Evolutionary conservation across 1,140 invertebrate genomes (phyloP).

Genomic region (Caenorhabditis remanei): DNA sequence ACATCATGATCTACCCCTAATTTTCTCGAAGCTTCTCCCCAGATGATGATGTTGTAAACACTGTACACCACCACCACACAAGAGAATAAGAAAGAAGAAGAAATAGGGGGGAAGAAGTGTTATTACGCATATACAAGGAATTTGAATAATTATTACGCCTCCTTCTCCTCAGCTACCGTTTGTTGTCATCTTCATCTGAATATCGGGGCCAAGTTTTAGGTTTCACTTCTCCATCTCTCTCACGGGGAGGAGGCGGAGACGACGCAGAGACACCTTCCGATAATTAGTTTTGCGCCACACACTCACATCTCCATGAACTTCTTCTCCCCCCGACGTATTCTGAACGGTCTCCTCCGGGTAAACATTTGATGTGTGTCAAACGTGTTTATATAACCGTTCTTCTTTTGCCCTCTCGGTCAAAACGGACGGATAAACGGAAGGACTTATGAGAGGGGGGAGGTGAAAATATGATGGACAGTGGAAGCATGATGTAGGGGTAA

Average conservation of each 20-base stretch:
- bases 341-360: not conserved
- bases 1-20: not conserved
- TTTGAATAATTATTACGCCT: slow-evolving; percentile 54
- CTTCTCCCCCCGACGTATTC: not conserved
- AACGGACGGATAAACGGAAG: slow-evolving; percentile 6
- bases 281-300: slow-evolving; percentile 46
- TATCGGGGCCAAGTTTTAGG: not conserved
- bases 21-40: slow-evolving; percentile 1
- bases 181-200: slow-evolving; percentile 39
- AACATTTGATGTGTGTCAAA: slow-evolving; percentile 44
- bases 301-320: not conserved
- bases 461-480: slow-evolving; percentile 22
- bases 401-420: not conserved
- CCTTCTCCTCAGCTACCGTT: slow-evolving; percentile 40
- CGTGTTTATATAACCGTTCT: slow-evolving; percentile 53
- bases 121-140: slow-evolving; percentile 39
- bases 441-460: not conserved
- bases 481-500: not conserved
- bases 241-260: not conserved
- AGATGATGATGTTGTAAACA: not conserved
- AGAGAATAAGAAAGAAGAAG: not conserved
- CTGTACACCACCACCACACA: not conserved
- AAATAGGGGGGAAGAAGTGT: slow-evolving; percentile 20
- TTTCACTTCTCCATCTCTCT: slow-evolving; percentile 26
- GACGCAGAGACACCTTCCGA: not conserved